These are phyloP conservation scores for Stenodema calcarata DNA, from an alignment of 2,888 invertebrate species.

Conservation along the genomic window DNA sequence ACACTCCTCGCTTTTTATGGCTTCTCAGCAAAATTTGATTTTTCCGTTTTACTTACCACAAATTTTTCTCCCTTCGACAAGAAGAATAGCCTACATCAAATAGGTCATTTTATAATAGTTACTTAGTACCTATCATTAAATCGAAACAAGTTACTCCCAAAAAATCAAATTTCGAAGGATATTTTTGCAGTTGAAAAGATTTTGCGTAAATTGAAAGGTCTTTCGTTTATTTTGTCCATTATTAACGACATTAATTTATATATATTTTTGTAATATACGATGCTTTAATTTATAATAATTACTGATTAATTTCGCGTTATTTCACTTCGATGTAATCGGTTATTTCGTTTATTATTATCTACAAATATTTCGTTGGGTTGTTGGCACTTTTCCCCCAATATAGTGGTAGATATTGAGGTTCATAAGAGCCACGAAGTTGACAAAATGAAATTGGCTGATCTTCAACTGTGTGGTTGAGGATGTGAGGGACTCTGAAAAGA, in stretches of 20 bases:
- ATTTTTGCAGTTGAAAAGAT: background rate
- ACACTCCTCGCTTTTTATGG: slow-evolving; percentile 31
- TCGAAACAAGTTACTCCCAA: background rate
- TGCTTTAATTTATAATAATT: slow-evolving; percentile 2
- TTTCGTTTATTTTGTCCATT: background rate
- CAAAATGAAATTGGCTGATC: background rate
- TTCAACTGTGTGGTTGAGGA: background rate
- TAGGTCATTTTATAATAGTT: background rate
- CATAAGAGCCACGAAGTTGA: background rate
- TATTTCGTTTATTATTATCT: background rate
- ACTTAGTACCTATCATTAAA: slow-evolving; percentile 3
- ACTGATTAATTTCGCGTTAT: background rate
- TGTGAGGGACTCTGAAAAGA: background rate
- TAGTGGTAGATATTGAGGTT: background rate
- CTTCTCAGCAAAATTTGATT: background rate
- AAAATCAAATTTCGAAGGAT: background rate
- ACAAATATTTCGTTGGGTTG: slow-evolving; percentile 22
- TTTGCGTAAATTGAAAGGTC: background rate
- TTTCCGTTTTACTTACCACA: background rate
- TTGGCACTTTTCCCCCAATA: slow-evolving; percentile 37
- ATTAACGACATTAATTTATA: slow-evolving; percentile 4
- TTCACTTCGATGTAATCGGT: background rate
- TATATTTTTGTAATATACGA: background rate
- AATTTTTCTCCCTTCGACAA: background rate
- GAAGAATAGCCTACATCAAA: background rate